Base-by-base conservation (phyloP, 2,113 vertebrate genomes). In the Nibea coibor region DNA sequence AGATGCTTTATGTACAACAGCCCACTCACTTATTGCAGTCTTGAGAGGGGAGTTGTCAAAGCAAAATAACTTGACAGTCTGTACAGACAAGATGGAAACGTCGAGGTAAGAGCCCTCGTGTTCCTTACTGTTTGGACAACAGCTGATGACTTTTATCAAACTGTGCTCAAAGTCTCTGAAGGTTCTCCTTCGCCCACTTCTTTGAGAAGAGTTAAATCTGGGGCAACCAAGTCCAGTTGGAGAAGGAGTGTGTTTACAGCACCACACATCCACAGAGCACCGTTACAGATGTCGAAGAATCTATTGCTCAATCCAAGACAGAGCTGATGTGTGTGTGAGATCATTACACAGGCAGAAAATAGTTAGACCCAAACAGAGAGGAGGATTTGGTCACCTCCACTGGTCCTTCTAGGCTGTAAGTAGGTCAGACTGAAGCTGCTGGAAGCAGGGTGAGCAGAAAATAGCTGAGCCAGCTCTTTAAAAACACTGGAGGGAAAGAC, bases 361-460 rank as follows among this genome's bases (percentile, higher is more conserved):
- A 68, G n/a, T 24, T n/a, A 66, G 64, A 42, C 24, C 64, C 43
- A 0, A 35, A 47, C 66, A 50, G 67, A 80, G 57, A 65, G 45
- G 45, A 74, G 56, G 28, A 3, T 35, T 68, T 45, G 82, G 80
- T 87, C 79, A 87, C 82, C 76, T 89, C 75, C 64, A 54, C 73
- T 45, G 80, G 45, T 88, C 69, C 74, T 62, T 65, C 61, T 45
- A 65, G 64, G 31, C 64, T 31, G 75, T 80, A 93, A 92, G 81
- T 92, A 86, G 93, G 92, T 92, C 90, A 93, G 81, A 84, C 78
- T 62, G 73, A 80, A 65, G 61, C 85, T 85, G 51, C 76, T 72
- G 51, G 65, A 83, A 85, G 65, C 57, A 78, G 80, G 65, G 58
- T 14, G 57, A 69, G 73, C 66, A 78, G 79, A 84, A 81, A 88